phyloP scores from a whole-genome alignment of 2,888 invertebrate species.

The Diaprepes abbreviatus region DNA sequence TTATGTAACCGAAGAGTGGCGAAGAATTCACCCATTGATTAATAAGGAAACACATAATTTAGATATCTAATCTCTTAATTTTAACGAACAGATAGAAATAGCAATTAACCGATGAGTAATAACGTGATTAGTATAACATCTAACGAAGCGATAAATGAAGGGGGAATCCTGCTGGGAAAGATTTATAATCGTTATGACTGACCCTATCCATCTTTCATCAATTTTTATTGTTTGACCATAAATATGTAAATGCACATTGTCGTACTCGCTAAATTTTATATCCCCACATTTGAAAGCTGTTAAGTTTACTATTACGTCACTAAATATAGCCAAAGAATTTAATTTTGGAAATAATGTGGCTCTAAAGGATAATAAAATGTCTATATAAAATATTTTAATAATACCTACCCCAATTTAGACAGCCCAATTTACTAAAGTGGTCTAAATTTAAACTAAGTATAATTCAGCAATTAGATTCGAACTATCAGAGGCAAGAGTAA shows the following conservation, averaged over 20 bases:
- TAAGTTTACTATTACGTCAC: slow-evolving; percentile 17
- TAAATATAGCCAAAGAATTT: slow-evolving; percentile 29
- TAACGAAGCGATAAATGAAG: slow-evolving; percentile 23
- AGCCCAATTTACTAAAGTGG: too few species aligned
- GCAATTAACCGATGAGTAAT: slow-evolving; percentile 36
- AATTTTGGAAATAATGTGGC: slow-evolving; percentile 36
- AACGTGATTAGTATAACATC: slow-evolving; percentile 24
- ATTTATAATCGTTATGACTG: slow-evolving; percentile 24
- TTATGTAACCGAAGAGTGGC: too few species aligned
- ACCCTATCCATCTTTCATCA: slow-evolving; percentile 26
- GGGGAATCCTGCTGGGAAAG: slow-evolving; percentile 9
- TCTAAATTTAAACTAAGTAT: too few species aligned
- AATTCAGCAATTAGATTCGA: too few species aligned
- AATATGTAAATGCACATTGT: slow-evolving; percentile 34
- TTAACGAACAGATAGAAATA: slow-evolving; percentile 29
- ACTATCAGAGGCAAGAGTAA: too few species aligned
- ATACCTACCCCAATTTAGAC: not conserved
- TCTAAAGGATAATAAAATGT: slow-evolving; percentile 8
- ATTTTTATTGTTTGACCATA: slow-evolving; percentile 43
- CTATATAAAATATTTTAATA: not conserved
- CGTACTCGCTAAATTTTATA: slow-evolving; percentile 25
- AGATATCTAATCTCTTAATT: not conserved
- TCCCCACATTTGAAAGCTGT: slow-evolving; percentile 18
- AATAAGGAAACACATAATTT: not conserved
- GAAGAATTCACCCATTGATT: too few species aligned